Percentiles rank a stretch among this genome's conserved stretches.
Evolutionary conservation across 2,888 invertebrate genomes (phyloP).

Genomic region (Sphaerophoria rueppellii): DNA sequence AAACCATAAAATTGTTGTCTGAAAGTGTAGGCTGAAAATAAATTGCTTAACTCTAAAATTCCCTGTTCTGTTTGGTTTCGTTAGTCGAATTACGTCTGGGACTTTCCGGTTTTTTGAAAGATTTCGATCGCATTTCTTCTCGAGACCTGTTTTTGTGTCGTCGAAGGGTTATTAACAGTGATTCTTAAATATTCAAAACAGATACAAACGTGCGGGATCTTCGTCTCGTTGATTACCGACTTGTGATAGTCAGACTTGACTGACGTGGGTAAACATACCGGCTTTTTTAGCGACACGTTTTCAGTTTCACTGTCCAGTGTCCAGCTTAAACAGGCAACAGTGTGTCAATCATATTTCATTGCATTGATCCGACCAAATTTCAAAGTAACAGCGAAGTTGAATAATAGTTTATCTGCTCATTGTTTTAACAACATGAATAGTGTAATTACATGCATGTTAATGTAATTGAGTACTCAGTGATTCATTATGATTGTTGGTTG

Average conservation of each 20-base stretch:
- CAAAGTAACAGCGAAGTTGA: not conserved
- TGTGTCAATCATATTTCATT: no score
- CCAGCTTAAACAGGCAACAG: no score
- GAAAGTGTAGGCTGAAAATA: conserved; percentile 16
- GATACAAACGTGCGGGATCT: conserved; percentile 2
- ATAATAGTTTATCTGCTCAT: no score
- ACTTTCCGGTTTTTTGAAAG: conserved; percentile 46
- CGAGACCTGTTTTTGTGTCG: conserved; percentile 23
- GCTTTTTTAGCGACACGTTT: conserved; percentile 6
- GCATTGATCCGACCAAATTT: not conserved
- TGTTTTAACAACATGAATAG: no score
- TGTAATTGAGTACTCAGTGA: not conserved
- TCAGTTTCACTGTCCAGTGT: no score
- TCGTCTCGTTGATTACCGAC: not conserved
- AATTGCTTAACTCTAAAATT: not conserved
- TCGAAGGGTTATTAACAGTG: conserved; percentile 22
- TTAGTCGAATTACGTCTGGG: conserved; percentile 44
- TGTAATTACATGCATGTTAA: no score
- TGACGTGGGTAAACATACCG: conserved; percentile 34
- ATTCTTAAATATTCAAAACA: conserved; percentile 17
- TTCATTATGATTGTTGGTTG: not conserved
- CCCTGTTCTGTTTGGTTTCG: conserved; percentile 7
- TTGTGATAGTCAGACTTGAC: conserved; percentile 14
- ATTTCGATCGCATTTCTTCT: conserved; percentile 33
- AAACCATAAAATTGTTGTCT: not conserved